These are phyloP conservation scores for Operophtera brumata DNA, from an alignment of 2,888 invertebrate genomes.

Conservation along the genomic window DNA sequence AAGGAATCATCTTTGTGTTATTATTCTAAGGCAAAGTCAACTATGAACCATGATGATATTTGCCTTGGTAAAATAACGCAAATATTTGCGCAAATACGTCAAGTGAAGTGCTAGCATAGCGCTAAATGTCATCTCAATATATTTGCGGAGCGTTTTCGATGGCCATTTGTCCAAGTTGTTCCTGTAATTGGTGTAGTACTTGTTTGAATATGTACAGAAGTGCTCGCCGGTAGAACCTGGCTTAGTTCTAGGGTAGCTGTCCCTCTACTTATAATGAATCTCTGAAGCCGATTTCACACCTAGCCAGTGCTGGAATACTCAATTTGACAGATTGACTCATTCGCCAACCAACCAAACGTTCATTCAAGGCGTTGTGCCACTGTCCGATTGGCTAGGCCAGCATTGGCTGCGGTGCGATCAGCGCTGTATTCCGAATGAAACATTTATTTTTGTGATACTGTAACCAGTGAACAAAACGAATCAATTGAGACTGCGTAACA, in stretches of 20 bases:
- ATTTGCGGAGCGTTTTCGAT: too few species aligned
- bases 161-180: slow-evolving; percentile 12
- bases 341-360: not conserved
- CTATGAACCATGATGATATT: too few species aligned
- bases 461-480: slow-evolving; percentile 67
- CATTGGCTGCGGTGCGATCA: not conserved
- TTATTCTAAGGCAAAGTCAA: too few species aligned
- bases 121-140: too few species aligned
- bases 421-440: slow-evolving; percentile 13
- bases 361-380: not conserved
- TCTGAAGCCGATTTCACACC: slow-evolving; percentile 2
- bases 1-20: too few species aligned
- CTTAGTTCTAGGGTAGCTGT: slow-evolving; percentile 17
- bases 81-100: too few species aligned
- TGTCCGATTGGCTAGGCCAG: not conserved
- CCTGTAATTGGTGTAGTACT: slow-evolving; percentile 6
- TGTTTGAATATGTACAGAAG: slow-evolving; percentile 9
- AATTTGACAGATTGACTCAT: not conserved
- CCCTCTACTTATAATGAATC: slow-evolving; percentile 6
- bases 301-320: not conserved
- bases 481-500: slow-evolving; percentile 57
- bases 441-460: slow-evolving; percentile 49
- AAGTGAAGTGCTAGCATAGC: too few species aligned
- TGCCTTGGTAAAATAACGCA: too few species aligned
- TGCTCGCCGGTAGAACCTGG: slow-evolving; percentile 13